A percentile compares a stretch with the other conserved stretches of the same genome.
Conservation (phyloP, 2,797 vertebrate genomes). For the Gallinago solitaria region DNA sequence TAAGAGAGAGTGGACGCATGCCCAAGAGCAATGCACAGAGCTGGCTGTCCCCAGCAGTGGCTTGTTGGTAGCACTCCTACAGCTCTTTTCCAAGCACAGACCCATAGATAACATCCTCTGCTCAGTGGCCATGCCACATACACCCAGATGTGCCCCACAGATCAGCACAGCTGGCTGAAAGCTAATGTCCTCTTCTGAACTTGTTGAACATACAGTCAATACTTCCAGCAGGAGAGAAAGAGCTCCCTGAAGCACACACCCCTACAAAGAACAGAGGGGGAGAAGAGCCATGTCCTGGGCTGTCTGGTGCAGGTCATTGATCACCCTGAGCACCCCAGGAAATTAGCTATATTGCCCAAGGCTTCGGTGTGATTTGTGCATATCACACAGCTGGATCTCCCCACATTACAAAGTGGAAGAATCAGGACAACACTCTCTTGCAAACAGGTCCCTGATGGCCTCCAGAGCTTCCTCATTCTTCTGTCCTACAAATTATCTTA, state of each 20-base stretch:
- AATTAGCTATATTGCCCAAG: neutral
- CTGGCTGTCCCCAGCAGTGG: neutral
- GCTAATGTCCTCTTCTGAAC: neutral
- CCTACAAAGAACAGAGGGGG: neutral
- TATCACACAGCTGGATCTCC: neutral
- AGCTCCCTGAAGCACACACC: neutral
- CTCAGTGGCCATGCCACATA: neutral
- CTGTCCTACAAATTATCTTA: neutral
- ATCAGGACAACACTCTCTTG: neutral
- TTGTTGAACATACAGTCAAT: neutral
- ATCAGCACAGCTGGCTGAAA: neutral
- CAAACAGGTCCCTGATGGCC: neutral
- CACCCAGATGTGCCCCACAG: neutral
- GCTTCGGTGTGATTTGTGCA: neutral
- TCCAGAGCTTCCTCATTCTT: neutral
- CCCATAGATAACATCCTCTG: neutral
- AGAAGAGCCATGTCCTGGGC: neutral
- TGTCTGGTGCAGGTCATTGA: neutral
- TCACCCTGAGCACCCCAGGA: neutral
- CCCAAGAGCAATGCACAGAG: neutral
- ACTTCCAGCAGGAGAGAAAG: neutral
- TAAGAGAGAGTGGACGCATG: neutral
- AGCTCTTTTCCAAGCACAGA: neutral
- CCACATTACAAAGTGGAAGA: neutral
- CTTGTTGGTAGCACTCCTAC: neutral